These are phyloP conservation scores for Campylomormyrus numenius DNA, from an alignment of 2,113 vertebrate species.

Conservation along the genomic window DNA sequence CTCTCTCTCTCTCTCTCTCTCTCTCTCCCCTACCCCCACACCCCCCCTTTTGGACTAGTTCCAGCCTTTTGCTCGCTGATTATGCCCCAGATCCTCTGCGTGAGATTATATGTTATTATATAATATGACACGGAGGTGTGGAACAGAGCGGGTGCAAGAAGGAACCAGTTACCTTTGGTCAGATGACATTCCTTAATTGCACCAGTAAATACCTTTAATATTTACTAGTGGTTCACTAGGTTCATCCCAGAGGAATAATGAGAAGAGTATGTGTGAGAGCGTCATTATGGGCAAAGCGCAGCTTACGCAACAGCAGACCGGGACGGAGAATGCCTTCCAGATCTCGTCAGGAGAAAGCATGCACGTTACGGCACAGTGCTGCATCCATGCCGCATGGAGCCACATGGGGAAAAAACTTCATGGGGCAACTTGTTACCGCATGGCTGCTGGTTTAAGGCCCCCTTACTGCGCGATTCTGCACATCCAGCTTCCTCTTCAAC, in stretches of 20 bases:
- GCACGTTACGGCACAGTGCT: background rate
- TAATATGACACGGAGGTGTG: background rate
- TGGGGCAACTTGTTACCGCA: background rate
- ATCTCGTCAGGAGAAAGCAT: background rate
- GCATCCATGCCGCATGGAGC: background rate
- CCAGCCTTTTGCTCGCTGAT: background rate
- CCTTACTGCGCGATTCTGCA: background rate
- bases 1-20: background rate
- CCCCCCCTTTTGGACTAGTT: background rate
- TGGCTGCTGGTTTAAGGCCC: background rate
- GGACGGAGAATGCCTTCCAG: background rate
- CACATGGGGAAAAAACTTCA: background rate
- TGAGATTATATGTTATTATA: background rate
- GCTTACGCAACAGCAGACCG: background rate
- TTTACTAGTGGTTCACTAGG: background rate
- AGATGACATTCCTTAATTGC: slow-evolving; percentile 4
- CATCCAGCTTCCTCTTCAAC: background rate
- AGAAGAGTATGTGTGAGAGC: background rate
- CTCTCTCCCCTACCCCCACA: background rate
- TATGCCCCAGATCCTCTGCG: background rate
- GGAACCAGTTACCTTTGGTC: background rate
- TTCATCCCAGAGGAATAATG: background rate
- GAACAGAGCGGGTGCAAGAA: background rate
- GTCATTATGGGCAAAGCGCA: background rate
- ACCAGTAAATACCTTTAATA: background rate